Percentiles rank a stretch among this genome's conserved stretches.
These are phyloP conservation scores for Aradophagus sp. DNA, from an alignment of 1,140 invertebrate genomes.

Conservation along the genomic window DNA sequence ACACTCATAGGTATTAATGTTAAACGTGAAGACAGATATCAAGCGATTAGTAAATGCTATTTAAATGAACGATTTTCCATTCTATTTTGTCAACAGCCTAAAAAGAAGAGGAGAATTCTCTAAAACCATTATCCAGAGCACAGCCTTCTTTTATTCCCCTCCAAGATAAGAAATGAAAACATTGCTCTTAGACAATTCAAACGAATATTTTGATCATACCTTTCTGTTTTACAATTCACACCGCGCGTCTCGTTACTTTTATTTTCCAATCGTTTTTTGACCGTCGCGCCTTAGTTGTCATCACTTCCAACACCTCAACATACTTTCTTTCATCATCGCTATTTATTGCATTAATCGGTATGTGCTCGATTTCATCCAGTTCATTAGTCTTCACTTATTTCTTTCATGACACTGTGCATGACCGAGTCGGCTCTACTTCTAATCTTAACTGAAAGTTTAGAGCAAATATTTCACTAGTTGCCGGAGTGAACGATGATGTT, in stretches of 20 bases:
- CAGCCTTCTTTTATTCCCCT: conserved; percentile 61
- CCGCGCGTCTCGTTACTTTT: conserved; percentile 13
- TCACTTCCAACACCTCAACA: conserved; percentile 31
- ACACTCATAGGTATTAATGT: conserved; percentile 38
- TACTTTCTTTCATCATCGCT: conserved; percentile 22
- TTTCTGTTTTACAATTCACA: conserved; percentile 31
- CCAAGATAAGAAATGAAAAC: conserved; percentile 52
- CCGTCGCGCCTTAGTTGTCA: conserved; percentile 31
- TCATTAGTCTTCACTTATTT: background rate
- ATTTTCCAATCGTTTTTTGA: conserved; percentile 31
- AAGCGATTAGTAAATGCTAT: conserved; percentile 40
- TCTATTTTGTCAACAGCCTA: conserved; percentile 76
- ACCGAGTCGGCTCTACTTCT: conserved; percentile 57
- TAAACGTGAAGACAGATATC: conserved; percentile 44
- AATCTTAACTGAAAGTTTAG: conserved; percentile 60
- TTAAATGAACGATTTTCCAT: conserved; percentile 68
- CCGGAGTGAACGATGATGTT: conserved; percentile 46
- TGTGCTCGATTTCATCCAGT: conserved; percentile 13
- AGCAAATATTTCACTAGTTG: conserved; percentile 51
- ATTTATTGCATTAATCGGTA: conserved; percentile 37
- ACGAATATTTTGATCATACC: conserved; percentile 41
- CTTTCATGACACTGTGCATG: conserved; percentile 41
- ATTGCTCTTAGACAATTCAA: conserved; percentile 54
- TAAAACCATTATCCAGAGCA: conserved; percentile 73
- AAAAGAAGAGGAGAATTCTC: conserved; percentile 73